Evolutionary conservation across 2,797 vertebrate genomes (phyloP), one percentile per base, ranked within the genome.

Genomic region (Sphenopsis melanotis): DNA sequence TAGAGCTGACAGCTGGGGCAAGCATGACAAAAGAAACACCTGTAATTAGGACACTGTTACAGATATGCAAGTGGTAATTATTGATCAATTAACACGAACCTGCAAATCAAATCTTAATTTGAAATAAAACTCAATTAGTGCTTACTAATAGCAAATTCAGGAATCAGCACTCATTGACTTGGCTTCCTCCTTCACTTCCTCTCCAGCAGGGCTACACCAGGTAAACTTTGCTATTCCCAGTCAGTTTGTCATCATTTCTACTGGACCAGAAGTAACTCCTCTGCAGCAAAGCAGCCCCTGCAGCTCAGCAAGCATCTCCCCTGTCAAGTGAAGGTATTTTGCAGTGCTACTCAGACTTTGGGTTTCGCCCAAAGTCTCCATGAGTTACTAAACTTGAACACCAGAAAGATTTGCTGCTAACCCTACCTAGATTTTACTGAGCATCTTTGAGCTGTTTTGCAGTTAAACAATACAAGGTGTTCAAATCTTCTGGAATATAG

Each of bases 51-150:
- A 71, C 11, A 5, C 22, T 68, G 63, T 52, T 83, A 77, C 21
- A 92, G 89, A 86, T 42, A 81, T 0, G 10, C 61, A 96, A 86
- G 85, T 65, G 11, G 72, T 81, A 95, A 95, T 96, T 95, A 93
- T 6, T 30, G 42, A 88, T 83, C 79, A 89, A 95, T 92, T 95
- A 90, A 89, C 52, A 20, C n/a, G 23, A 93, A 91, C 41, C 75
- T 87, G 76, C 65, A 81, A 91, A 95, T 95, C 91, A 94, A 91
- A 89, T 39, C 42, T 50, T 36, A 78, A 71, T 89, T 44, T 49
- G 36, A 93, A 92, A 64, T 78, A 76, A 76, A 82, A 92, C 30
- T 60, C 75, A 95, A 91, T 94, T 92, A 95, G 56, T 69, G 84
- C 55, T 89, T 76, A 63, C 27, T 94, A 95, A 87, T 30, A 89